These are phyloP conservation scores for Mesoligia furuncula DNA, from an alignment of 2,888 invertebrate genomes.

Conservation along the genomic window DNA sequence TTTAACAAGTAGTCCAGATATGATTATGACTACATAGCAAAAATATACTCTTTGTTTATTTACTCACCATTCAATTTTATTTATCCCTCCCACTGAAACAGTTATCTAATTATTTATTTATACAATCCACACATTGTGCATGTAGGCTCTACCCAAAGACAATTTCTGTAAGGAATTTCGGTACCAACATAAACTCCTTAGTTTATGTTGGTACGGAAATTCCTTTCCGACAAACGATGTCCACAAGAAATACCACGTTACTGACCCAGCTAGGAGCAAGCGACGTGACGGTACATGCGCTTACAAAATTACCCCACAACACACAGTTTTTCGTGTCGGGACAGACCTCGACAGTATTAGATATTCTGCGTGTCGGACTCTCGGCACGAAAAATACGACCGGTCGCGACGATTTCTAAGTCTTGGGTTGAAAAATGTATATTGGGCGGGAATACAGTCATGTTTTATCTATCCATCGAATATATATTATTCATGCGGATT, in stretches of 20 bases:
- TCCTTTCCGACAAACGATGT: neutral
- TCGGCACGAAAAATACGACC: neutral
- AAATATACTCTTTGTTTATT: neutral
- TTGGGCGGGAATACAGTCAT: neutral
- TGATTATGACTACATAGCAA: neutral
- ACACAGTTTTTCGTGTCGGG: neutral
- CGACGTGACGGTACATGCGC: conserved; percentile 28
- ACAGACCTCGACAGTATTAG: neutral
- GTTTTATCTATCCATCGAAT: neutral
- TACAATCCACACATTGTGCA: neutral
- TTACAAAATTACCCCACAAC: conserved; percentile 15
- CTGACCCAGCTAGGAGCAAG: neutral
- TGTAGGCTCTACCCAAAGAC: neutral
- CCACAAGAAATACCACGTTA: neutral
- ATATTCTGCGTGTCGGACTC: conserved; percentile 1
- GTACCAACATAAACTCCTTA: neutral
- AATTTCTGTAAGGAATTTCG: neutral
- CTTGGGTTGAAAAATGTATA: neutral
- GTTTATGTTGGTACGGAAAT: conserved; percentile 6
- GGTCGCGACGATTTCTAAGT: neutral
- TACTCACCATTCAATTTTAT: neutral
- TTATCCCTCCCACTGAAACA: neutral
- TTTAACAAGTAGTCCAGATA: neutral
- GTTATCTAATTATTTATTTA: neutral
- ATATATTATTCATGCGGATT: neutral